Evolutionary conservation across 2,888 invertebrate genomes (phyloP).

Genomic region (Stenodema calcarata): DNA sequence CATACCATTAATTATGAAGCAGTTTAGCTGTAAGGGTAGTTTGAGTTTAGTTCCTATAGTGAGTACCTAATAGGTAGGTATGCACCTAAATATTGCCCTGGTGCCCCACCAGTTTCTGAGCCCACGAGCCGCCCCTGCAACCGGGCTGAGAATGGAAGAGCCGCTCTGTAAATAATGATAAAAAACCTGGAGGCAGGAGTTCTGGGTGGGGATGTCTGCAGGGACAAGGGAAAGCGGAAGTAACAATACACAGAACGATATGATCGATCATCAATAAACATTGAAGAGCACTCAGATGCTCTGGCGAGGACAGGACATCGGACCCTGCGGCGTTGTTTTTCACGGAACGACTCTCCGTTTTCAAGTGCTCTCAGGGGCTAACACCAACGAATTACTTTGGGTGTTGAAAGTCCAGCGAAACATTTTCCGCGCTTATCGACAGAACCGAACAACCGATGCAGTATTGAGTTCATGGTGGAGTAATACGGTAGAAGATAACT

Average conservation of each 20-base stretch:
- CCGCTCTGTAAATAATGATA: background rate
- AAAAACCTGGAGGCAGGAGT: background rate
- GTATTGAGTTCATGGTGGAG: no score
- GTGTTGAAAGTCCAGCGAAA: background rate
- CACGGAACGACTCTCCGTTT: background rate
- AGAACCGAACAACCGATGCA: no score
- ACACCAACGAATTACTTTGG: background rate
- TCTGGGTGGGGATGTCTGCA: background rate
- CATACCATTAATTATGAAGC: no score
- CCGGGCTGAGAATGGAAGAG: background rate
- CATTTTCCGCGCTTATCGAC: no score
- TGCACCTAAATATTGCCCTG: no score
- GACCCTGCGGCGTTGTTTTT: background rate
- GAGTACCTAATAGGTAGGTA: no score
- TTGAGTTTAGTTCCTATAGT: no score
- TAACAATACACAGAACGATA: background rate
- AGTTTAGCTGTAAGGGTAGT: no score
- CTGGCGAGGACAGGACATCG: background rate
- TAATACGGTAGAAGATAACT: no score
- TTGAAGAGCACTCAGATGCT: slow-evolving; percentile 13
- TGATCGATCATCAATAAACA: slow-evolving; percentile 21
- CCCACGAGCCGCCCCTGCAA: background rate
- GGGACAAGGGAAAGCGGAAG: background rate
- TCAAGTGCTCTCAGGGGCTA: background rate
- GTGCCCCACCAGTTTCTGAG: background rate